Base-by-base conservation (phyloP, 2,888 invertebrate genomes). In the Drepanosiphum platanoidis region DNA sequence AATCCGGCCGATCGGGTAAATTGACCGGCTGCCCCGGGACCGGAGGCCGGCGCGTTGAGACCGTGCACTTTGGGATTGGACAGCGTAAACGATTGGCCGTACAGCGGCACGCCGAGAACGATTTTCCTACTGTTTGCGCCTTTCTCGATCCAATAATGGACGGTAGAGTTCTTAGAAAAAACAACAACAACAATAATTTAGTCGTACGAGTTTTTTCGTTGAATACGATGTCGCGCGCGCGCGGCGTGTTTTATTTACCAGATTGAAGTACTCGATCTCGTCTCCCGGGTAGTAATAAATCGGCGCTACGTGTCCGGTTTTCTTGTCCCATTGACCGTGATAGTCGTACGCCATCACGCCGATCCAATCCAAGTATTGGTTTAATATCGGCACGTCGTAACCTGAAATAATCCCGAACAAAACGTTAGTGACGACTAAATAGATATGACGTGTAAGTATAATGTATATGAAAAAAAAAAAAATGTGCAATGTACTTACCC, bases 291-390 rank as follows among this genome's bases (percentile, higher is more conserved):
- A 95, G 88, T 94, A 92, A 88, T 93, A 96, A 66, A 97, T 90
- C 0, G 96, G 97, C 0, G 96, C 95, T 0, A 96, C 95, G 88
- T 97, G 97, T 0, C 96, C 97, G 0, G 96, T 97, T 89, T 94
- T 94, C 89, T 95, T 95, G 88, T 96, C 96, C 96, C 96, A 97
- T 88, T 96, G 96, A 0, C 96, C 96, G 88, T 96, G 96, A 90
- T 94, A 96, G 89, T 97, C 97, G 88, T 97, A 97, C 0, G 96
- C 94, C 97, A 97, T 97, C 0, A 97, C 95, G 0, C 96, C 95
- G 77, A 97, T 95, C 95, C 96, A 96, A 89, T 97, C 96, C 86
- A 97, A 91, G 89, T 94, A 92, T 87, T 92, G 91, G 0, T 94
- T 93, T 5, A 97, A 89, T 0, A 92, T 91, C 0, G 94, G 93